Evolutionary conservation across 2,797 vertebrate species (phyloP), one percentile per base, ranked within the genome.

Genomic region (Garrulus glandarius): DNA sequence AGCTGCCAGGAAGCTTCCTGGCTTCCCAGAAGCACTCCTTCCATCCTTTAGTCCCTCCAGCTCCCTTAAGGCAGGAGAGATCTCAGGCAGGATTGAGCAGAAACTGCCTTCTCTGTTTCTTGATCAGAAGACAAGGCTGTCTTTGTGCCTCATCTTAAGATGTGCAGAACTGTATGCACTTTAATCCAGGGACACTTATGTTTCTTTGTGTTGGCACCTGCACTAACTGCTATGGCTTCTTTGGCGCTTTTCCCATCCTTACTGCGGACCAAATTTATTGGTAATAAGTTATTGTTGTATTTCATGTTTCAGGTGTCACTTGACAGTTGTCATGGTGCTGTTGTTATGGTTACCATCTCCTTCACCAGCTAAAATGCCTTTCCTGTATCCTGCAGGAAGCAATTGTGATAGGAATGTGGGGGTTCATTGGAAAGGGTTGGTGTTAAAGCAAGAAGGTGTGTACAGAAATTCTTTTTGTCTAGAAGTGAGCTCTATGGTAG

Each of bases 271-370:
- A 18, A 4, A 75, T 92, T 37, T 69, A 55, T 82, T 14, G 7
- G 23, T 72, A 69, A 23, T 65, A 81, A 88, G 39, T 86, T 90
- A 65, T 65, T 90, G 63, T 69, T 61, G 56, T 76, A 47, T 78
- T 86, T 59, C 55, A 39, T 59, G 18, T 72, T 87, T 77, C 76
- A 77, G 57, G 37, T 70, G 77, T 81, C 44, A 12, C 67, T 91
- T 69, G 19, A 0, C 39, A 68, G 94, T 97, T 87, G 91, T 90
- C 91, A 92, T 93, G 82, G 95, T 91, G 87, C 87, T 83, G 91
- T 96, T 87, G 92, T 91, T 91, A 96, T 89, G 87, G 95, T 93
- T 90, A 95, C 94, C 50, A 37, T 53, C 68, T 89, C 76, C 61
- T 81, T 91, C 71, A 30, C 39, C 39, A 24, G 84, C 76, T 89